Conservation (phyloP, 2,888 invertebrate species). For the Torymus tubicola region DNA sequence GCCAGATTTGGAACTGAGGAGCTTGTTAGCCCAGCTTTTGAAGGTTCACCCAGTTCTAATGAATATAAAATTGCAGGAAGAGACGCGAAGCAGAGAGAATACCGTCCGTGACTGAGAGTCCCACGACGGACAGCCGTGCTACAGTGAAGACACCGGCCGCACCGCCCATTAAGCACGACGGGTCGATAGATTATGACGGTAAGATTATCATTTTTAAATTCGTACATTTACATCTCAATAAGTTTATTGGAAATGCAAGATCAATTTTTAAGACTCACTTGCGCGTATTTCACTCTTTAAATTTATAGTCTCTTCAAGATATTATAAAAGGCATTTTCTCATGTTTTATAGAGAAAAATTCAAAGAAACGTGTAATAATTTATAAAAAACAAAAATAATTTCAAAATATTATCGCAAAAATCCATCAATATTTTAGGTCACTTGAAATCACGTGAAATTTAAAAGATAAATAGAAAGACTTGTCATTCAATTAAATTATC, state of each 20-base stretch:
- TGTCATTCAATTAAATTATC: too few species aligned
- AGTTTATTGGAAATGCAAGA: too few species aligned
- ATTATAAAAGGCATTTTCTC: too few species aligned
- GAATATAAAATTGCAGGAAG: conserved; percentile 63
- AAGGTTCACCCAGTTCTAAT: conserved; percentile 1
- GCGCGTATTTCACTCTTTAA: too few species aligned
- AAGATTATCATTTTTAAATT: conserved; percentile 18
- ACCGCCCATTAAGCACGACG: conserved; percentile 82
- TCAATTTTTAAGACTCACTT: too few species aligned
- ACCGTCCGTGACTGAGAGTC: conserved; percentile 58
- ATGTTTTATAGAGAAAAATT: too few species aligned
- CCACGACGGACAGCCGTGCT: conserved; percentile 65
- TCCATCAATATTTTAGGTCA: conserved; percentile 60
- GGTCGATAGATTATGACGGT: conserved; percentile 90
- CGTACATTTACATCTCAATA: too few species aligned
- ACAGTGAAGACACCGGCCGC: conserved; percentile 70
- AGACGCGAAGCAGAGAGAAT: conserved; percentile 67
- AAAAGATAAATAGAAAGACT: too few species aligned
- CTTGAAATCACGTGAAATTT: not conserved
- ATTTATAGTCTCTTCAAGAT: too few species aligned
- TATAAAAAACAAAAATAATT: too few species aligned
- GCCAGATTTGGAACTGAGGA: not conserved
- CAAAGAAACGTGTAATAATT: too few species aligned
- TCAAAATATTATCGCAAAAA: too few species aligned
- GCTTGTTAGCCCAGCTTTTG: conserved; percentile 21